phyloP scores from a whole-genome alignment of 2,797 vertebrate species.

The Anableps anableps region DNA sequence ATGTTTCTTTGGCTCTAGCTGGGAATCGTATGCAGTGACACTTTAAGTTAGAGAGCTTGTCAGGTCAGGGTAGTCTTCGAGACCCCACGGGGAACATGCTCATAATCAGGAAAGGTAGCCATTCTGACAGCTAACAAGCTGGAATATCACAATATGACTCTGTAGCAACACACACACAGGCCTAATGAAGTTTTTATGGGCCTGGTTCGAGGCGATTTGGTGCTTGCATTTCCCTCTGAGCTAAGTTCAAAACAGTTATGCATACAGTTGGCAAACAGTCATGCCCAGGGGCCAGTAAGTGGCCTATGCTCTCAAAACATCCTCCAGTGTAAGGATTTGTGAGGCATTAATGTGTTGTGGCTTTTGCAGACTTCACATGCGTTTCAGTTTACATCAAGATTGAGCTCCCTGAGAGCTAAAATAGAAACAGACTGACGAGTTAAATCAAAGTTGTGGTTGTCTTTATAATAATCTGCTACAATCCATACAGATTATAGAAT shows the following conservation, averaged over 20 bases:
- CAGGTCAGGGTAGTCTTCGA: constrained; percentile 39
- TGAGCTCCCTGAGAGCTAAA: constrained; percentile 49
- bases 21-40: constrained; percentile 42
- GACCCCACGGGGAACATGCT: constrained; percentile 37
- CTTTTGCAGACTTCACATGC: constrained; percentile 54
- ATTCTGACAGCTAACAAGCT: constrained; percentile 42
- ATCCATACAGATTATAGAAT: constrained; percentile 54
- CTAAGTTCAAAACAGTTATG: constrained; percentile 50
- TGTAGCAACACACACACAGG: neutral
- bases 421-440: constrained; percentile 49
- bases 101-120: constrained; percentile 50
- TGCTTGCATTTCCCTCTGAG: constrained; percentile 37
- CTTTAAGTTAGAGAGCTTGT: constrained; percentile 43
- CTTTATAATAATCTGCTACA: constrained; percentile 59
- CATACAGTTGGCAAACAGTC: constrained; percentile 55
- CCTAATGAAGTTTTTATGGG: constrained; percentile 50
- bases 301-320: constrained; percentile 53
- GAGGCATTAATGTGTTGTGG: constrained; percentile 60
- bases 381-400: constrained; percentile 67
- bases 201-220: constrained; percentile 48
- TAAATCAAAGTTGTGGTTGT: constrained; percentile 58
- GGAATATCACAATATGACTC: constrained; percentile 28
- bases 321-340: constrained; percentile 71
- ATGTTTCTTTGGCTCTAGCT: constrained; percentile 28
- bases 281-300: constrained; percentile 38